Base-by-base conservation (phyloP, 2,888 invertebrate genomes). In the Lamproptera curius region DNA sequence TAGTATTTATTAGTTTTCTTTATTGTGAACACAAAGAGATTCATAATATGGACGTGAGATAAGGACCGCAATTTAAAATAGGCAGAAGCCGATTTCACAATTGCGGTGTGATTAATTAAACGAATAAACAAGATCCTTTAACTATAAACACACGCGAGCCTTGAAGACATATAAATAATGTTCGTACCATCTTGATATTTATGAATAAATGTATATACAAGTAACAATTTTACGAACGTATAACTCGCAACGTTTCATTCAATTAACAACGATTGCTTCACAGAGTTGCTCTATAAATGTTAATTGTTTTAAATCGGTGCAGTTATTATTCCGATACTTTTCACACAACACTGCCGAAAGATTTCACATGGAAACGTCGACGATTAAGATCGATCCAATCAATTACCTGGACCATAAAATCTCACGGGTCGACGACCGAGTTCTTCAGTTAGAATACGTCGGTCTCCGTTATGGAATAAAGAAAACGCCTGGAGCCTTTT, bases 371-470 rank as follows among this genome's bases (percentile, higher is more conserved):
- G 72, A 74, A 70, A 76, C 73, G 69, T 70, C 69, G 68, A 70
- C 70, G 70, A 75, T 73, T 71, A 75, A 72, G 70, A 78, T 77
- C 76, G 76, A 73, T 75, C 73, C 71, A 70, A 79, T 80, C 75
- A 78, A 76, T 76, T 73, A 69, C 74, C 66, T 70, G 64, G 65
- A 67, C 69, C 73, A 77, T 80, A 80, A 80, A 82, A 78, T 68
- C 62, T 62, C 59, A 62, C 64, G 69, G 79, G 70, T 80, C 77
- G 63, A 68, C 59, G 76, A 76, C 76, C 77, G 70, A 57, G 63
- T 64, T 68, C 56, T 57, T 67, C 62, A 64, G 65, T 67, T 68
- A 70, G 65, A 70, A 70, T 67, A 67, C 66, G 68, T 71, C 66
- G n/a, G n/a, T n/a, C 62, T 64, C 63, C 60, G 65, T 63, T 68